phyloP scores from a whole-genome alignment of 2,797 vertebrate species.

The Novumbra hubbsi region DNA sequence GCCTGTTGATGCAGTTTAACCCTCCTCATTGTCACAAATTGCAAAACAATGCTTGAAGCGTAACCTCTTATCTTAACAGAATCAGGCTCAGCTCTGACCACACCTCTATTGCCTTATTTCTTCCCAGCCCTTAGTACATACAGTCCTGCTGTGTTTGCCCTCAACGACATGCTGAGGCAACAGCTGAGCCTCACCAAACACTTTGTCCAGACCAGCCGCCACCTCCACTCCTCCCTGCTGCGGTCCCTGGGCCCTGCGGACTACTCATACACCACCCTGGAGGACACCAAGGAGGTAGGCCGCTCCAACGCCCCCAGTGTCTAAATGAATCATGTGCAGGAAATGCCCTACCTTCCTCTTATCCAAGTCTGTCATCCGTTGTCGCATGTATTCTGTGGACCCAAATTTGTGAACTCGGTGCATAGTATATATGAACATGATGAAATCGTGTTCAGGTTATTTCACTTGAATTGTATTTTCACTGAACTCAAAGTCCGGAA shows the following conservation, averaged over 20 bases:
- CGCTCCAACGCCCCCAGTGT: neutral
- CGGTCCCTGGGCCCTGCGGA: slow-evolving; percentile 72
- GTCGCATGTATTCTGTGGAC: neutral
- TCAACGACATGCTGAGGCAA: slow-evolving; percentile 83
- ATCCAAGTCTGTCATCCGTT: neutral
- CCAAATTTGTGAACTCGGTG: neutral
- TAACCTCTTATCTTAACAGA: slow-evolving; percentile 1
- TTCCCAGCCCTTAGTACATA: slow-evolving; percentile 73
- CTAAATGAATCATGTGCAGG: neutral
- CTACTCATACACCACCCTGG: slow-evolving; percentile 86
- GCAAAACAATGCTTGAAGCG: neutral
- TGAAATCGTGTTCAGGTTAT: neutral
- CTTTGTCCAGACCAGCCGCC: slow-evolving; percentile 71
- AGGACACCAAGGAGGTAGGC: slow-evolving; percentile 82
- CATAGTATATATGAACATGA: neutral
- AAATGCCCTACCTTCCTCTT: neutral
- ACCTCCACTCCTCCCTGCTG: slow-evolving; percentile 73
- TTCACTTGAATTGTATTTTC: too few species aligned
- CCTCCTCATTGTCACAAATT: neutral
- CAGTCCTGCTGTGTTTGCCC: slow-evolving; percentile 66
- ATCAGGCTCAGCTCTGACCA: slow-evolving; percentile 1
- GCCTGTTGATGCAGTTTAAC: too few species aligned
- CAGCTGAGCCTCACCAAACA: slow-evolving; percentile 77
- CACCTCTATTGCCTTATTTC: neutral
- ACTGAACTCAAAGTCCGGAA: too few species aligned